phyloP scores from a whole-genome alignment of 2,113 vertebrate genomes.

The Nibea coibor region DNA sequence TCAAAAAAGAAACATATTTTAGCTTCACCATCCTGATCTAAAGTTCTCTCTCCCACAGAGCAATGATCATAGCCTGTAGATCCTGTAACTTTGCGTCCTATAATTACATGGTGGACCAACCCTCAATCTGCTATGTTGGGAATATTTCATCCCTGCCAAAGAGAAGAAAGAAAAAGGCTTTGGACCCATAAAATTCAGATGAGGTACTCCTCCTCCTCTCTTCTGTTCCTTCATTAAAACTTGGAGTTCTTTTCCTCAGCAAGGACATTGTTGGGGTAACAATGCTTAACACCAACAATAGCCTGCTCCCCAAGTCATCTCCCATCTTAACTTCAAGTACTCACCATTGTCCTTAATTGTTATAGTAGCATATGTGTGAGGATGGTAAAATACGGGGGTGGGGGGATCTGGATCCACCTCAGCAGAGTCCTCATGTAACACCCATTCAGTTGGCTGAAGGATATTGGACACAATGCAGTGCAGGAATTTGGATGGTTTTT shows the following conservation, averaged over 20 bases:
- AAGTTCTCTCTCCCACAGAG: slow-evolving; percentile 25
- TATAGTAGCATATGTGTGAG: slow-evolving; percentile 75
- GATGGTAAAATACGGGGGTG: slow-evolving; percentile 28
- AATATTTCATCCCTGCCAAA: slow-evolving; percentile 51
- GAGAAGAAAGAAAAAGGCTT: slow-evolving; percentile 38
- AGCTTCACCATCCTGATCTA: slow-evolving; percentile 13
- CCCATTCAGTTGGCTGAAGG: slow-evolving; percentile 49
- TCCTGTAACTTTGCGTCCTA: slow-evolving; percentile 45
- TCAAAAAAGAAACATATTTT: neutral
- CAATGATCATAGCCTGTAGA: slow-evolving; percentile 44
- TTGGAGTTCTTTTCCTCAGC: slow-evolving; percentile 34
- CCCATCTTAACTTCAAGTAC: slow-evolving; percentile 76
- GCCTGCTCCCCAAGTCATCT: slow-evolving; percentile 63
- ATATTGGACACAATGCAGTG: slow-evolving; percentile 42
- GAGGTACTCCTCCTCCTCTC: slow-evolving; percentile 24
- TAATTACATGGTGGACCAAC: slow-evolving; percentile 53
- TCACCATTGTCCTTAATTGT: slow-evolving; percentile 73
- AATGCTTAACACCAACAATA: slow-evolving; percentile 80
- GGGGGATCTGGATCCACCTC: slow-evolving; percentile 34
- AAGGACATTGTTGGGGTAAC: slow-evolving; percentile 55
- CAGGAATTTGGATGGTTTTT: slow-evolving; percentile 66
- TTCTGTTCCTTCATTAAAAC: slow-evolving; percentile 32
- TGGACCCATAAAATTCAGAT: slow-evolving; percentile 58
- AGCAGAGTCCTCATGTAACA: slow-evolving; percentile 67
- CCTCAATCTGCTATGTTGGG: slow-evolving; percentile 58